Base-by-base conservation (phyloP, 1,140 invertebrate genomes). In the Pogonognathellus flavescens region DNA sequence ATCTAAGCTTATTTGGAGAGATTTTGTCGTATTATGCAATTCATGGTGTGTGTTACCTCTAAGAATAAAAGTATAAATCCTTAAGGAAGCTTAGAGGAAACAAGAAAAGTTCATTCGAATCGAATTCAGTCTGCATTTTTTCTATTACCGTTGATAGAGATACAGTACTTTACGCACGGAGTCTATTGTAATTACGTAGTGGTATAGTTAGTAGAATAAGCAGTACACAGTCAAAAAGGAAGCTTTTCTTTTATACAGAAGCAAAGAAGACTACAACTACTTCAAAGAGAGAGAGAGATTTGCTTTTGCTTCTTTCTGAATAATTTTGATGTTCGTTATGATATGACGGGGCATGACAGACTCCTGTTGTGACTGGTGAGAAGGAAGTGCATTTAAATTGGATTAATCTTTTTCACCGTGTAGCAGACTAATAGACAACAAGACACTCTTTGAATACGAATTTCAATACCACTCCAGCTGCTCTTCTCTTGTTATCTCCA, bases 311-410 rank as follows among this genome's bases (percentile, higher is more conserved):
- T 10, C 70, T 76, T 76, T n/a, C 41, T 70, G 22, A 20, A 31
- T 25, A 76, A n/a, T n/a, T 70, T 25, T 66, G 60, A 66, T 66
- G 62, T 76, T 76, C 70, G 16, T n/a, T 50, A 41, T 50, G 41
- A 76, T 76, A 76, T 76, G 70, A 76, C 14, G 70, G 31, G 70
- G 70, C 70, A 76, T 76, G 70, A 76, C 70, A 76, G 41, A 41
- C 70, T 76, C 70, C 70, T 76, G 70, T 16, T 18, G 70, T n/a
- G 70, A 76, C 70, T 41, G 70, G 70, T 50, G 70, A 76, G 70
- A 76, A 76, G 70, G 70, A 76, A 76, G 41, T 76, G 16, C 70
- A 76, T 76, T 76, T 76, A 76, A 76, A 76, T 76, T 76, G 70
- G 70, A 76, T 76, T 76, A 76, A 76, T 76, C 70, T 76, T 76